Base-by-base conservation (phyloP, 2,888 invertebrate species). In the Invenusta paracnida region DNA sequence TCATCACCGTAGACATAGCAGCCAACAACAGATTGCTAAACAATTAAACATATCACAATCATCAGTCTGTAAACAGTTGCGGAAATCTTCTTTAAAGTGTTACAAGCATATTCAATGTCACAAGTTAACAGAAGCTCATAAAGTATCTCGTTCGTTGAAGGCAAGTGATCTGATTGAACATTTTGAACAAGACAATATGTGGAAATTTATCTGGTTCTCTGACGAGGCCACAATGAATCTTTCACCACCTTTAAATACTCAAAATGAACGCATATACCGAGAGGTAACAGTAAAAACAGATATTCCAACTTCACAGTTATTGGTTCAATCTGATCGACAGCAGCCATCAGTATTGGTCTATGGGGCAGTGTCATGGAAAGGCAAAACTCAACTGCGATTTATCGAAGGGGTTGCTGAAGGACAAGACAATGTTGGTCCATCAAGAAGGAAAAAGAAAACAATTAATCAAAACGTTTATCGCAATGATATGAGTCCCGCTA, bases 381-480 rank as follows among this genome's bases (percentile, higher is more conserved):
- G n/a, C 81, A 79, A 79, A 79, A 79, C 2, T 11, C 5, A 79
- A 79, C 2, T 11, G n/a, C 25, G 81, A 11, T 79, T 79, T 27
- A 27, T 79, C 17, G 28, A 79, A 79, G 81, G 81, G n/a, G 28
- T 11, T 79, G 2, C 25, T 79, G 28, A 11, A 11, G 83, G 31
- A 5, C 29, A 82, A 82, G 29, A 82, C 11, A 27, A 79, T 79
- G 79, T 79, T 25, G 48, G 2, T 5, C 31, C 28, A 28, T 82
- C 28, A 2, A 5, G 30, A 82, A 82, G 31, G 27, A 28, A 82
- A n/a, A 30, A 30, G n/a, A 82, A 82, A 29, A 82, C n/a, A 5
- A 29, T 82, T 29, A 82, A 82, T 29, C 83, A 82, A 29, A 5
- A n/a, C 27, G 28, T 82, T 28, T 82, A 82, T 82, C 83, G 31